A percentile compares a stretch with the other conserved stretches of the same genome.
Evolutionary conservation across 1,140 invertebrate genomes (phyloP).

Genomic region (Pseudomyrmex cubaensis): DNA sequence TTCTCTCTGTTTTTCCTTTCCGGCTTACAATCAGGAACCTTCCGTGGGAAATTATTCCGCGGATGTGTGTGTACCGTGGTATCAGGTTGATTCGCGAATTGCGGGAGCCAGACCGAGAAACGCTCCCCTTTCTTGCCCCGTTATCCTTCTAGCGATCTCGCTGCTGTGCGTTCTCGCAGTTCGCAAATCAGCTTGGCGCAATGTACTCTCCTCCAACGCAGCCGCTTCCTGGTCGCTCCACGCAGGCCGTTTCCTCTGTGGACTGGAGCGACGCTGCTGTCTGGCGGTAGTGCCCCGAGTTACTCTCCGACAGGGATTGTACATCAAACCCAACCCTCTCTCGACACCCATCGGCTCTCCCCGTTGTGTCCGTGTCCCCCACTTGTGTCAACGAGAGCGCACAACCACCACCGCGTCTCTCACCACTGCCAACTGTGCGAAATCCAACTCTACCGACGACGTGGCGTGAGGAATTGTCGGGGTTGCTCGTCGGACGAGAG

Average conservation of each 20-base stretch:
- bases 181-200: too few species aligned
- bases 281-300: constrained; percentile 76
- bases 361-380: constrained; percentile 6
- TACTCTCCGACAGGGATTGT: constrained; percentile 58
- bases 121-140: too few species aligned
- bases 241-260: background rate
- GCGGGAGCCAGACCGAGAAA: too few species aligned
- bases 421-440: constrained; percentile 32
- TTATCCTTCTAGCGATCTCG: too few species aligned
- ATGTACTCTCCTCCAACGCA: too few species aligned
- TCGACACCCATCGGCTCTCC: constrained; percentile 46
- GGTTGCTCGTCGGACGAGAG: too few species aligned
- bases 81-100: too few species aligned
- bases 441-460: constrained; percentile 13
- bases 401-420: constrained; percentile 19
- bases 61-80: background rate
- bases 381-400: constrained; percentile 30
- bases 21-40: background rate
- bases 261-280: constrained; percentile 59
- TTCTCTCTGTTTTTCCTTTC: constrained; percentile 1
- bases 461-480: background rate
- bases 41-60: constrained; percentile 23
- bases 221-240: constrained; percentile 6
- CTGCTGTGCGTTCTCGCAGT: too few species aligned
- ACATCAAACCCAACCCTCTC: constrained; percentile 58